Evolutionary conservation across 2,113 vertebrate genomes (phyloP).

Genomic region (Psettodes erumei): DNA sequence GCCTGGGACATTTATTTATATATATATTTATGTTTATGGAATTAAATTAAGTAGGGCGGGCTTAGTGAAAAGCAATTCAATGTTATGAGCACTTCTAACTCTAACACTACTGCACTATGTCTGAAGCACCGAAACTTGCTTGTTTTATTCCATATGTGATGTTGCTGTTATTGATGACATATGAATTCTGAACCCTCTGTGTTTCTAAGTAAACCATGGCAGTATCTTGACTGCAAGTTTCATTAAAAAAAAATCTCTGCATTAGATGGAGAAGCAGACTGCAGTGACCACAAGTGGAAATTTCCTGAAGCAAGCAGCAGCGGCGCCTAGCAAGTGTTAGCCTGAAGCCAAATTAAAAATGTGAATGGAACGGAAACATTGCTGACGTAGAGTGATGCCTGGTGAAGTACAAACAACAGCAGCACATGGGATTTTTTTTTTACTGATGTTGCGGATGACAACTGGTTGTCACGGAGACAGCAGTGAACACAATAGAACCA

Average conservation of each 20-base stretch:
- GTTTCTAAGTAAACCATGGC: background rate
- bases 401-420: constrained; percentile 22
- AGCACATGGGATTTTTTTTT: constrained; percentile 31
- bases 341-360: constrained; percentile 13
- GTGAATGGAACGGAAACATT: background rate
- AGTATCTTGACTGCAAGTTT: background rate
- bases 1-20: too few relatives aligned
- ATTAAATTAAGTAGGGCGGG: too few relatives aligned
- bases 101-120: too few relatives aligned
- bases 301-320: constrained; percentile 1
- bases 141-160: too few relatives aligned
- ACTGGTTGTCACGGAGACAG: constrained; percentile 31
- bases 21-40: too few relatives aligned
- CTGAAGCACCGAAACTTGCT: too few relatives aligned
- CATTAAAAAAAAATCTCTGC: constrained; percentile 5
- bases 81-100: too few relatives aligned
- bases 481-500: constrained; percentile 38
- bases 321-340: background rate
- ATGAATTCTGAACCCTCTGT: too few relatives aligned
- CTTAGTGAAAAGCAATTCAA: too few relatives aligned
- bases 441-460: constrained; percentile 31
- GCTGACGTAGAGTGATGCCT: background rate
- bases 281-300: background rate
- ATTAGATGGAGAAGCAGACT: background rate
- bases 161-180: too few relatives aligned